These are phyloP conservation scores for Collichthys lucidus DNA, from an alignment of 2,113 vertebrate species.

Conservation along the genomic window DNA sequence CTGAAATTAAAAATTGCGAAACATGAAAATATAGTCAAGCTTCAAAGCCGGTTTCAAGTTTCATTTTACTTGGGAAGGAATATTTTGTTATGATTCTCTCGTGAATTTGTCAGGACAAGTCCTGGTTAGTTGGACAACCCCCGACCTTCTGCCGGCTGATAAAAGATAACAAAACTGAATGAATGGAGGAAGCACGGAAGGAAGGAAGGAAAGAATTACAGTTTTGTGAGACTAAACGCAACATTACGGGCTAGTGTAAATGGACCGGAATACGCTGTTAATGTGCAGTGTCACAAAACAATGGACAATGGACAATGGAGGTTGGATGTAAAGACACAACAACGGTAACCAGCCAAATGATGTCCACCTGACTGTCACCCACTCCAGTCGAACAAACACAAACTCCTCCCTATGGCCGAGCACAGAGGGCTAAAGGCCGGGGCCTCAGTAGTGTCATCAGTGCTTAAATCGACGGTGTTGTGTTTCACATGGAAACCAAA, in stretches of 20 bases:
- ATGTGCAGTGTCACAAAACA: slow-evolving; percentile 14
- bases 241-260: slow-evolving; percentile 16
- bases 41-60: neutral
- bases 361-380: neutral
- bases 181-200: neutral
- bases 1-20: neutral
- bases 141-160: slow-evolving; percentile 18
- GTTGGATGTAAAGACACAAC: slow-evolving; percentile 24
- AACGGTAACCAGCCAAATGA: slow-evolving; percentile 25
- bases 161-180: neutral
- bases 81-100: neutral
- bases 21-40: neutral
- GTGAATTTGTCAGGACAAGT: slow-evolving; percentile 20
- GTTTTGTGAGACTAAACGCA: neutral
- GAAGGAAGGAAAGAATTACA: slow-evolving; percentile 17
- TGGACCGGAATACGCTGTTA: neutral
- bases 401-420: neutral
- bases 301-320: slow-evolving; percentile 30
- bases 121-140: neutral
- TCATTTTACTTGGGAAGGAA: neutral
- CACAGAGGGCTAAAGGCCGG: slow-evolving; percentile 22
- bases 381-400: neutral
- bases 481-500: slow-evolving; percentile 66
- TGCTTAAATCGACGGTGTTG: slow-evolving; percentile 57
- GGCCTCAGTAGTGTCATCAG: slow-evolving; percentile 59